phyloP scores from a whole-genome alignment of 2,888 invertebrate species.

The Microplitis manilae region DNA sequence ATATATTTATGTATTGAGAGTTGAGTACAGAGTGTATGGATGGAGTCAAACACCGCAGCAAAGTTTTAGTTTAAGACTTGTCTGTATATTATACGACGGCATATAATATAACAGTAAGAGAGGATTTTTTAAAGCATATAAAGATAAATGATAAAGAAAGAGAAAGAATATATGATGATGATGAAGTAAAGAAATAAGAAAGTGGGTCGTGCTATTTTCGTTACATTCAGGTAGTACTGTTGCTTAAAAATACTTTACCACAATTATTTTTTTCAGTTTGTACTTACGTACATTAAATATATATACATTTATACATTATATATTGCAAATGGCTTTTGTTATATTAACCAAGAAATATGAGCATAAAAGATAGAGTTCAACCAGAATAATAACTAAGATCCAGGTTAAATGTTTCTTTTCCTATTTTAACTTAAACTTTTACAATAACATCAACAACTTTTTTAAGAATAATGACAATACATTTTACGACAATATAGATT shows the following conservation, averaged over 20 bases:
- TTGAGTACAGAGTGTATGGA: background rate
- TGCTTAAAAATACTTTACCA: constrained; percentile 14
- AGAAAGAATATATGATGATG: background rate
- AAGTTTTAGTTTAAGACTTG: background rate
- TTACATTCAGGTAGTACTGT: constrained; percentile 40
- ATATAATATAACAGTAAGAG: background rate
- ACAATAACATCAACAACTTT: background rate
- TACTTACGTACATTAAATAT: constrained; percentile 18
- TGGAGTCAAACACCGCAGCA: background rate
- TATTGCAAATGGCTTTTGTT: constrained; percentile 19
- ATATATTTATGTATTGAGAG: background rate
- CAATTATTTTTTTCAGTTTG: constrained; percentile 26
- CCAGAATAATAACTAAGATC: background rate
- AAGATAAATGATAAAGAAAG: constrained; percentile 6
- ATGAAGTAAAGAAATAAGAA: constrained; percentile 32
- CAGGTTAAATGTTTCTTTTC: constrained; percentile 7
- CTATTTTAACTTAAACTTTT: constrained; percentile 1
- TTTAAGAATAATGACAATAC: background rate
- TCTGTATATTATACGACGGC: background rate
- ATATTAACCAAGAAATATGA: constrained; percentile 1
- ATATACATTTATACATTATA: background rate
- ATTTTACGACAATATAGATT: too few species aligned
- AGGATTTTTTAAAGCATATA: background rate
- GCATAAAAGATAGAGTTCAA: constrained; percentile 9
- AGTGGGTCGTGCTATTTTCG: constrained; percentile 44